phyloP scores from a whole-genome alignment of 1,140 invertebrate species.

The Pectinophora gossypiella region DNA sequence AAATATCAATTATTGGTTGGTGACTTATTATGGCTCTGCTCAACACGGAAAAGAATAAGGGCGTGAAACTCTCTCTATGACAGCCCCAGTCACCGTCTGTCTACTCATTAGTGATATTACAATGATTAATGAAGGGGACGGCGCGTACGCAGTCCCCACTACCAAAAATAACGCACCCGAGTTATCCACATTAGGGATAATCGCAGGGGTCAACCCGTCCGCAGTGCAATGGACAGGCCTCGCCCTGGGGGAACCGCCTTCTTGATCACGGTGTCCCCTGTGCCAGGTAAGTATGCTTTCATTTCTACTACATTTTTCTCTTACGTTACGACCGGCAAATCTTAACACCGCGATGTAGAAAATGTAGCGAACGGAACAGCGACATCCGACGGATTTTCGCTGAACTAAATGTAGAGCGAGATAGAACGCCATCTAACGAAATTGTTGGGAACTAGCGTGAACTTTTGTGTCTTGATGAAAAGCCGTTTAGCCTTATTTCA shows the following conservation, averaged over 20 bases:
- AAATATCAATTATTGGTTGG: no score
- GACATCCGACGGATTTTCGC: not conserved
- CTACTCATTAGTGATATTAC: no score
- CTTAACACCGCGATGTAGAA: not conserved
- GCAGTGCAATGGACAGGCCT: constrained; percentile 7
- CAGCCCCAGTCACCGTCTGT: no score
- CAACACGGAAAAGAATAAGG: no score
- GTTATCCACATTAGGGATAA: constrained; percentile 8
- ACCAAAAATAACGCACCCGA: constrained; percentile 6
- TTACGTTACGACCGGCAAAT: not conserved
- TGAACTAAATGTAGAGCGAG: no score
- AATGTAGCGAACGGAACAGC: not conserved
- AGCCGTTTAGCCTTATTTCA: no score
- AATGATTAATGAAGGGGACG: not conserved
- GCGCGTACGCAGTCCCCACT: constrained; percentile 7
- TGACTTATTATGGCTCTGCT: no score
- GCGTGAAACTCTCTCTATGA: no score
- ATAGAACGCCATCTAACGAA: no score
- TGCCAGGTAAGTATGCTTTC: constrained; percentile 5
- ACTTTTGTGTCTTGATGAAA: no score
- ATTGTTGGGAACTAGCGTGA: no score
- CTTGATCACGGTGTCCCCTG: constrained; percentile 6
- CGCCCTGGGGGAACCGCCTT: constrained; percentile 6
- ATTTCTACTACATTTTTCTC: not conserved
- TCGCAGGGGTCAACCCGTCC: constrained; percentile 5